These are phyloP conservation scores for Brienomyrus brachyistius DNA, from an alignment of 2,113 vertebrate genomes.

Conservation along the genomic window DNA sequence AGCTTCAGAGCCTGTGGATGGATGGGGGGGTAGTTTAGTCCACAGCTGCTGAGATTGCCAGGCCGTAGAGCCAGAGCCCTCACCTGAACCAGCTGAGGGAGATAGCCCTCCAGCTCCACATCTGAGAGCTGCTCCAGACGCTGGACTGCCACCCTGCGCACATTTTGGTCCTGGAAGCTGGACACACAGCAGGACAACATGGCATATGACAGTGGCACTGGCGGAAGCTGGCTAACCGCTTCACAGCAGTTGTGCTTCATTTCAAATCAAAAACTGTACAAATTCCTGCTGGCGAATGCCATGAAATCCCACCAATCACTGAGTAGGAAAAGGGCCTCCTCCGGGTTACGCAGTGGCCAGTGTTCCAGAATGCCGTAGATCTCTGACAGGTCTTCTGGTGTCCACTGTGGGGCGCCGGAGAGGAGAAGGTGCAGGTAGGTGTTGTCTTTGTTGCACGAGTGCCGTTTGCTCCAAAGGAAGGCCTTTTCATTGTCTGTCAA, in stretches of 20 bases:
- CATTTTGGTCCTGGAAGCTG: slow-evolving; percentile 80
- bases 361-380: slow-evolving; percentile 57
- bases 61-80: slow-evolving; percentile 21
- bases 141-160: slow-evolving; percentile 62
- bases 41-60: neutral
- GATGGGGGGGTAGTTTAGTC: neutral
- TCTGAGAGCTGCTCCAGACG: slow-evolving; percentile 66
- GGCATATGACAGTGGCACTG: neutral
- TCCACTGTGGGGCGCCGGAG: slow-evolving; percentile 66
- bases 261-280: neutral
- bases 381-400: slow-evolving; percentile 58
- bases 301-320: slow-evolving; percentile 57
- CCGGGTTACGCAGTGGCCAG: slow-evolving; percentile 63
- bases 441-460: slow-evolving; percentile 51
- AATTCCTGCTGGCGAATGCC: neutral
- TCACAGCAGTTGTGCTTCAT: neutral
- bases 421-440: slow-evolving; percentile 70
- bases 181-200: slow-evolving; percentile 12
- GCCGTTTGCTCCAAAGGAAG: slow-evolving; percentile 72
- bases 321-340: slow-evolving; percentile 74
- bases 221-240: neutral
- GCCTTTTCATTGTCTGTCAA: slow-evolving; percentile 69
- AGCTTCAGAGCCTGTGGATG: slow-evolving; percentile 70
- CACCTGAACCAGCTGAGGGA: slow-evolving; percentile 82
- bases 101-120: slow-evolving; percentile 67